A percentile compares a stretch with the other conserved stretches of the same genome.
Evolutionary conservation across 2,888 invertebrate species (phyloP).

Genomic region (Thymelicus sylvestris): DNA sequence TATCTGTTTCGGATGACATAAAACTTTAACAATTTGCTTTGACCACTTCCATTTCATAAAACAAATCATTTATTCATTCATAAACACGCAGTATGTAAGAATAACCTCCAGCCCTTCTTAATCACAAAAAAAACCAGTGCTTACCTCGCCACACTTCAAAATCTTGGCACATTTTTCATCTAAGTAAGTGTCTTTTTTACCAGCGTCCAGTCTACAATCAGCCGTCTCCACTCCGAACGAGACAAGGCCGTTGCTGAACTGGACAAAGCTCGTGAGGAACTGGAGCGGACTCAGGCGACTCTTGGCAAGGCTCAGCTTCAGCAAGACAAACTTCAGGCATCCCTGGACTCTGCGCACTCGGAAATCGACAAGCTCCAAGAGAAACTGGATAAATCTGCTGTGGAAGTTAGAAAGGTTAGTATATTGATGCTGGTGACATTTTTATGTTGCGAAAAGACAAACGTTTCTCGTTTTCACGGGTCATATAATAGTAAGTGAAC

Average conservation of each 20-base stretch:
- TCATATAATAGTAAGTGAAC: too few relatives aligned
- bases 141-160: too few relatives aligned
- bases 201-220: conserved; percentile 91
- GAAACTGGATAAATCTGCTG: conserved; percentile 92
- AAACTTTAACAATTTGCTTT: too few relatives aligned
- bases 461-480: too few relatives aligned
- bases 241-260: conserved; percentile 94
- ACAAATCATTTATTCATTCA: too few relatives aligned
- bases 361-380: conserved; percentile 96
- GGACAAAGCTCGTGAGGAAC: conserved; percentile 94
- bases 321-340: conserved; percentile 95
- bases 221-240: conserved; percentile 93
- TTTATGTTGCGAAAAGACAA: too few relatives aligned
- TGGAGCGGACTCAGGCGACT: conserved; percentile 94
- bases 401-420: conserved; percentile 92
- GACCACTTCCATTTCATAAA: too few relatives aligned
- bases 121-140: too few relatives aligned
- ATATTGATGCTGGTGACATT: not conserved
- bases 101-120: too few relatives aligned
- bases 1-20: too few relatives aligned
- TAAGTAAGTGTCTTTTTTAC: not conserved
- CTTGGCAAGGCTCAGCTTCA: conserved; percentile 96
- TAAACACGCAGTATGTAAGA: too few relatives aligned
- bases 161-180: too few relatives aligned
- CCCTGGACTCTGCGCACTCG: conserved; percentile 94